Percentiles rank a stretch among this genome's conserved stretches.
phyloP scores from a whole-genome alignment of 2,113 vertebrate genomes.

The Pseudonaja textilis region DNA sequence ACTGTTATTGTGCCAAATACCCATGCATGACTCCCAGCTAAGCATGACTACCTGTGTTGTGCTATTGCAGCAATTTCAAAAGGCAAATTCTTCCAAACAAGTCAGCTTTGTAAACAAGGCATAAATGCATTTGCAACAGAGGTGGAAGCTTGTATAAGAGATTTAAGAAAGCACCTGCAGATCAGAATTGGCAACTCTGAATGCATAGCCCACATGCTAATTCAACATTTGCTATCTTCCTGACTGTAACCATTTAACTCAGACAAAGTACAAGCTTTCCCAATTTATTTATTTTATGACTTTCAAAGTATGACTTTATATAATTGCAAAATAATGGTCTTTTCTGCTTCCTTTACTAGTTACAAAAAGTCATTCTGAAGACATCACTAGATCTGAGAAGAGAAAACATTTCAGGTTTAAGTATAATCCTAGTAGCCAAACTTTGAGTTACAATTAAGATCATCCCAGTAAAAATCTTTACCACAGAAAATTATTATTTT shows the following conservation, averaged over 20 bases:
- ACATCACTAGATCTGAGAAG: neutral
- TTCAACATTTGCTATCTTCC: neutral
- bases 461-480: conserved; percentile 11
- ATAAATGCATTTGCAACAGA: neutral
- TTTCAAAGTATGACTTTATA: neutral
- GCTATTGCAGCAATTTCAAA: neutral
- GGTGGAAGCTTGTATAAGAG: neutral
- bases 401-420: neutral
- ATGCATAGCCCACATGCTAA: neutral
- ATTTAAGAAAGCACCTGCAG: neutral
- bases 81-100: neutral
- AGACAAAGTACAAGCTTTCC: neutral
- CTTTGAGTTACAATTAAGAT: neutral
- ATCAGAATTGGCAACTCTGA: neutral
- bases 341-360: conserved; percentile 5
- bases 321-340: neutral
- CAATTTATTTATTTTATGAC: neutral
- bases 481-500: neutral
- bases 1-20: neutral
- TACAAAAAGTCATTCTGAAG: neutral
- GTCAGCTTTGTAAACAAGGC: neutral
- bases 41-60: neutral
- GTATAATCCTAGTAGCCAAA: neutral
- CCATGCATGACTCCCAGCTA: neutral
- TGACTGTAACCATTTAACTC: neutral